Evolutionary conservation across 2,888 invertebrate species (phyloP).

Genomic region (Agrotis exclamationis): DNA sequence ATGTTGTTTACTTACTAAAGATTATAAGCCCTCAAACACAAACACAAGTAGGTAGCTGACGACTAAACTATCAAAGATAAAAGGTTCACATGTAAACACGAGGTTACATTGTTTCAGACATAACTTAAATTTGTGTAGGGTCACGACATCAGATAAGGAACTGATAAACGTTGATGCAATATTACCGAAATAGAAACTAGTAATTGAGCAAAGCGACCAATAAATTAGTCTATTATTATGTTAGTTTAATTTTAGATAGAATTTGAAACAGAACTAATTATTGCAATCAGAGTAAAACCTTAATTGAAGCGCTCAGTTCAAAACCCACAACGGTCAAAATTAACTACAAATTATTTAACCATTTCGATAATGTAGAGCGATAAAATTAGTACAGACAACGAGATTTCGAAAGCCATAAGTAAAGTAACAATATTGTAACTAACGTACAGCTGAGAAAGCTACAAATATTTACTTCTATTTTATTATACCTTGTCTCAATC

Average conservation of each 20-base stretch:
- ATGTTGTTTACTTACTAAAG: background rate
- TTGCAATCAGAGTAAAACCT: constrained; percentile 14
- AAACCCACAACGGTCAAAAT: constrained; percentile 13
- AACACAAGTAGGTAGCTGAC: constrained; percentile 7
- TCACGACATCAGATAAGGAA: constrained; percentile 68
- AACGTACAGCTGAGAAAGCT: background rate
- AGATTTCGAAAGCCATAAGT: background rate
- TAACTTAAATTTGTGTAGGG: constrained; percentile 61
- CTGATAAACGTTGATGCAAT: constrained; percentile 67
- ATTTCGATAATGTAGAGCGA: background rate
- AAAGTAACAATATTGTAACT: background rate
- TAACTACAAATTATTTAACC: background rate
- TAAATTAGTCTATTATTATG: constrained; percentile 32
- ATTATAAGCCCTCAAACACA: background rate
- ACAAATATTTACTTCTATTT: constrained; percentile 21
- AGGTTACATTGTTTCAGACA: constrained; percentile 45
- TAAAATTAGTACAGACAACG: background rate
- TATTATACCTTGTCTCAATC: constrained; percentile 9
- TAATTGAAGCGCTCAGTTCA: constrained; percentile 1
- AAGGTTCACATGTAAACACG: constrained; percentile 54
- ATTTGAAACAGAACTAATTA: constrained; percentile 42
- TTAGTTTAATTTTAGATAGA: constrained; percentile 31
- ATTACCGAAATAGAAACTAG: constrained; percentile 64
- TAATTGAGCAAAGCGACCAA: constrained; percentile 43
- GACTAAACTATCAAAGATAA: constrained; percentile 47